Base-by-base conservation (phyloP, 2,797 vertebrate genomes). In the Hylomyscus alleni region DNA sequence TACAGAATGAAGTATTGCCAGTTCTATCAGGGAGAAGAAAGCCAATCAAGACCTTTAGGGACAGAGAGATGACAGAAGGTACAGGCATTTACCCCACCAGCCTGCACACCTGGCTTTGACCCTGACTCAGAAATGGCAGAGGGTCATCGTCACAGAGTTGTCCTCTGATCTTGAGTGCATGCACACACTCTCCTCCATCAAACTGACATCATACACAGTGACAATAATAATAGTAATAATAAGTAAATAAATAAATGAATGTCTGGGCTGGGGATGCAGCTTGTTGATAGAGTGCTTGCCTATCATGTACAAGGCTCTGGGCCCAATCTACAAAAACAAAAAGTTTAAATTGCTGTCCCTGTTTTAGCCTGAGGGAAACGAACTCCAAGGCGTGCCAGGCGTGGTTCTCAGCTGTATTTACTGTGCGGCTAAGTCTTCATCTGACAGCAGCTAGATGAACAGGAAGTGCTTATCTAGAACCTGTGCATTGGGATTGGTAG, bases 371-470 rank as follows among this genome's bases (percentile, higher is more conserved):
- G 6, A 29, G 56, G n/a, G 12, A 67, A 58, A 76, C 44, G 62
- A 31, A 77, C 4, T 77, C 22, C 26, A 2, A 77, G 9, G 37
- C 15, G 90, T n/a, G 67, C 47, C 14, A 47, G 19, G 34, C 65
- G 86, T 69, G 83, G 65, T 89, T 89, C 40, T 13, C 56, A 31
- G 15, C 88, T 84, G 34, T 80, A 75, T 56, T 90, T 96, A 75
- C 34, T 77, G 76, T 80, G 62, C 7, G 29, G 67, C 26, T 69
- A 54, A 47, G 26, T 87, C 67, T 81, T 93, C 47, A 26, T 92
- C 37, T 92, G 69, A 52, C 52, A 94, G 92, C 12, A 37, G n/a
- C n/a, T 72, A 72, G 69, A 37, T 37, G 22, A 72, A 37, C 69
- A 37, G 67, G 31, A 92, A 14, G 11, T 72, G 0, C 91, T 94